phyloP scores from a whole-genome alignment of 1,140 invertebrate genomes.

The Pinna nobilis region DNA sequence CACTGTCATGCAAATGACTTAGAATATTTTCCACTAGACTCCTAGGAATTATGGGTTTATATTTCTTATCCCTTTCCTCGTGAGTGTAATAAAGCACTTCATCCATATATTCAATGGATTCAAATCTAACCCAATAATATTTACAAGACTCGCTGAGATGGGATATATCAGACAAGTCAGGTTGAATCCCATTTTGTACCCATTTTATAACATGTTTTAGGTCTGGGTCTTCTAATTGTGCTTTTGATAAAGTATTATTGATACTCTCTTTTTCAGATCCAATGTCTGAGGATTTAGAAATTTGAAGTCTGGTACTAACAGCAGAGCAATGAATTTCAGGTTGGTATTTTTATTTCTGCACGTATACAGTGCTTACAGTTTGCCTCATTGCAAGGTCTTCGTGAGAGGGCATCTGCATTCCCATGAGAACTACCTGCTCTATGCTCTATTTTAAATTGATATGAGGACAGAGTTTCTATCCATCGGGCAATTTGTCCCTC shows the following conservation, averaged over 20 bases:
- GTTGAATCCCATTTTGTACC: constrained; percentile 12
- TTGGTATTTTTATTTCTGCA: background rate
- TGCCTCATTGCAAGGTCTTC: background rate
- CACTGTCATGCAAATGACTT: background rate
- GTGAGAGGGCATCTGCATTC: constrained; percentile 24
- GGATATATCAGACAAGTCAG: background rate
- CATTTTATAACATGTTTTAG: background rate
- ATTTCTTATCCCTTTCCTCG: background rate
- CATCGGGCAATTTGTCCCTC: constrained; percentile 6
- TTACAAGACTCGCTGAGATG: constrained; percentile 4
- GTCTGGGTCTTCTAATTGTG: background rate
- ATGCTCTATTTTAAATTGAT: constrained; percentile 31
- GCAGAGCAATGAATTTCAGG: background rate
- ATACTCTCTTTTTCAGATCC: background rate
- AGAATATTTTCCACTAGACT: constrained; percentile 3
- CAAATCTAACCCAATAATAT: constrained; percentile 6
- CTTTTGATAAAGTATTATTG: background rate
- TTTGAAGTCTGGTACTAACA: background rate
- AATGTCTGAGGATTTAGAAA: background rate
- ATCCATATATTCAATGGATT: background rate
- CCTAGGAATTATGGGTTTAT: constrained; percentile 1
- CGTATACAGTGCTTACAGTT: constrained; percentile 1
- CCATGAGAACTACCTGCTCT: constrained; percentile 5
- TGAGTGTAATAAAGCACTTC: background rate
- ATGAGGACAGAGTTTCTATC: constrained; percentile 9